Conservation (phyloP, 2,797 vertebrate genomes). For the Taenioides sp. region DNA sequence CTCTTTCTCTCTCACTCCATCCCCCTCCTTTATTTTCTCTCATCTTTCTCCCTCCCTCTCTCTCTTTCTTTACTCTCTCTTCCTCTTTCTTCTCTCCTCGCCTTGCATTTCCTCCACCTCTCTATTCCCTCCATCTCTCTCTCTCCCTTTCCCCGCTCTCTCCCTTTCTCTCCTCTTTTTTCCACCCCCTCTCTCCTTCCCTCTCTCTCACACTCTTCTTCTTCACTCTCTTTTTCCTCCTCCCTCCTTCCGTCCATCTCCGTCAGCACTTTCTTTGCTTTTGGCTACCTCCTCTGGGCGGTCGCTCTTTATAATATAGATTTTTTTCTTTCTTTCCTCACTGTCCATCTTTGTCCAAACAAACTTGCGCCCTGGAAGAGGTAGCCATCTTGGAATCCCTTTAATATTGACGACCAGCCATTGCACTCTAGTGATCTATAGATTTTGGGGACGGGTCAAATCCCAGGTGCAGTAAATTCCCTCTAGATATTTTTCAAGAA, state of each 20-base stretch:
- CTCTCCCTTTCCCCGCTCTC: no score
- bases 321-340: conserved; percentile 8
- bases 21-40: no score
- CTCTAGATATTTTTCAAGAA: not conserved
- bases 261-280: conserved; percentile 21
- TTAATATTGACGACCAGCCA: not conserved
- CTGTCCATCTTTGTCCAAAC: conserved; percentile 3
- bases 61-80: no score
- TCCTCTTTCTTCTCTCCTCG: no score
- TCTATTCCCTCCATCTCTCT: no score
- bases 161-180: no score
- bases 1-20: not conserved
- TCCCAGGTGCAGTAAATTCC: conserved; percentile 5
- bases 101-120: no score
- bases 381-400: not conserved
- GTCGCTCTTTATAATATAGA: not conserved
- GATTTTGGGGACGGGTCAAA: not conserved
- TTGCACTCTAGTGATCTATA: not conserved
- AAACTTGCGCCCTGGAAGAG: conserved; percentile 8
- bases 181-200: no score
- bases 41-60: no score
- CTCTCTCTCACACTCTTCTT: no score
- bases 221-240: not conserved
- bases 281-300: conserved; percentile 2
- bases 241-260: not conserved